Conservation (phyloP, 2,888 invertebrate genomes). For the Cheilosia vulpina region DNA sequence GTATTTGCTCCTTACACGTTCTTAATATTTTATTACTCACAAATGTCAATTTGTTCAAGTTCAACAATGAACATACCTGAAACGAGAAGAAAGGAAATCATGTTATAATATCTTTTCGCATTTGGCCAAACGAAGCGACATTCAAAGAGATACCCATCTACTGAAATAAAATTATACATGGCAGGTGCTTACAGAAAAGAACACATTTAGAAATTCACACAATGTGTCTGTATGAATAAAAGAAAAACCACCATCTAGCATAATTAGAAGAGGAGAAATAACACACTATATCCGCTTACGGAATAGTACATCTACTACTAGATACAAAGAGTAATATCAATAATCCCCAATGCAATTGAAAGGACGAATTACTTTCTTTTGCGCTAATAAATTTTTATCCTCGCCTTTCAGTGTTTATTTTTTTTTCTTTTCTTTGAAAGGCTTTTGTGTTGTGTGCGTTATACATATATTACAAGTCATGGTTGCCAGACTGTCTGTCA, state of each 20-base stretch:
- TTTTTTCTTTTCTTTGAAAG: constrained; percentile 24
- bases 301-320: not conserved
- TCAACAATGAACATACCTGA: constrained; percentile 26
- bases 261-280: constrained; percentile 24
- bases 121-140: not conserved
- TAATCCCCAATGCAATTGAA: constrained; percentile 73
- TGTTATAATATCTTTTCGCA: not conserved
- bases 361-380: constrained; percentile 68
- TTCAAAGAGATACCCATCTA: not conserved
- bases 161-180: not conserved
- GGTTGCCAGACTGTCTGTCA: constrained; percentile 72
- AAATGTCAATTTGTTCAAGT: not conserved
- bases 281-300: constrained; percentile 1
- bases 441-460: constrained; percentile 34
- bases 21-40: constrained; percentile 50
- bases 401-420: constrained; percentile 7
- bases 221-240: constrained; percentile 25
- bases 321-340: constrained; percentile 60
- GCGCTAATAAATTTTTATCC: constrained; percentile 72
- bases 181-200: not conserved
- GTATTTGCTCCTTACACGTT: constrained; percentile 6
- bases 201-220: not conserved
- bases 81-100: constrained; percentile 17
- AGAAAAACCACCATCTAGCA: constrained; percentile 22
- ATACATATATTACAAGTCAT: constrained; percentile 39